phyloP scores from a whole-genome alignment of 2,797 vertebrate species.

The Corythornis leucogaster region DNA sequence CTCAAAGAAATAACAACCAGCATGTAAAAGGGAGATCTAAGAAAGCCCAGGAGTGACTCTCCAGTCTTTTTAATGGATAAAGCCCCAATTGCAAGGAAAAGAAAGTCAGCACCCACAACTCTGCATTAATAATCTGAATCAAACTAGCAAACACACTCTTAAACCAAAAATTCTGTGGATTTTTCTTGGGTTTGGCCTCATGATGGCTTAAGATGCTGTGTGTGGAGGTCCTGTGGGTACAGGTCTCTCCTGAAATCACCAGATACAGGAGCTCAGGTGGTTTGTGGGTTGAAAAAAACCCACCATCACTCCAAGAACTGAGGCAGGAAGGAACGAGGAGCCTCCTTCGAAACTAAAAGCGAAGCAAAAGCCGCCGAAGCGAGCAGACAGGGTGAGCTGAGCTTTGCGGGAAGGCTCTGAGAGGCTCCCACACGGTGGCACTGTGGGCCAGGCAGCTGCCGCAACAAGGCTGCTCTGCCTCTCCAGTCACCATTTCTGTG shows the following conservation, averaged over 20 bases:
- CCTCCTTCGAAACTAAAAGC: neutral
- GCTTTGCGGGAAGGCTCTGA: neutral
- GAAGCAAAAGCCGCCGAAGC: neutral
- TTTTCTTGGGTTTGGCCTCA: neutral
- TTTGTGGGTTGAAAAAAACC: neutral
- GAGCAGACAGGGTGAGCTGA: fast-evolving
- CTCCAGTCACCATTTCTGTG: neutral
- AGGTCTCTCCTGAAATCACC: neutral
- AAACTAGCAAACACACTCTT: neutral
- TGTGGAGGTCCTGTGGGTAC: fast-evolving
- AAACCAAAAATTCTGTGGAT: neutral
- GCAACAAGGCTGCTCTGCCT: neutral
- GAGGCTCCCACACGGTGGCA: constrained; percentile 70
- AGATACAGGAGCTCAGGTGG: neutral
- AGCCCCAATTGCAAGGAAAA: neutral
- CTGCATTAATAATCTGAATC: neutral
- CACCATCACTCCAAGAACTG: fast-evolving
- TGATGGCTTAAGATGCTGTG: neutral
- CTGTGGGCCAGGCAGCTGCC: constrained; percentile 30
- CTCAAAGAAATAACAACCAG: neutral
- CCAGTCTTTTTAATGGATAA: neutral
- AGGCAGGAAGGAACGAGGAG: neutral
- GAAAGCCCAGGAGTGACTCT: neutral
- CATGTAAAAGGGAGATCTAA: neutral
- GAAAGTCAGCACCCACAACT: neutral